Evolutionary conservation across 2,797 vertebrate species (phyloP), one percentile per base, ranked within the genome.

Genomic region (Arnoldichthys spilopterus): DNA sequence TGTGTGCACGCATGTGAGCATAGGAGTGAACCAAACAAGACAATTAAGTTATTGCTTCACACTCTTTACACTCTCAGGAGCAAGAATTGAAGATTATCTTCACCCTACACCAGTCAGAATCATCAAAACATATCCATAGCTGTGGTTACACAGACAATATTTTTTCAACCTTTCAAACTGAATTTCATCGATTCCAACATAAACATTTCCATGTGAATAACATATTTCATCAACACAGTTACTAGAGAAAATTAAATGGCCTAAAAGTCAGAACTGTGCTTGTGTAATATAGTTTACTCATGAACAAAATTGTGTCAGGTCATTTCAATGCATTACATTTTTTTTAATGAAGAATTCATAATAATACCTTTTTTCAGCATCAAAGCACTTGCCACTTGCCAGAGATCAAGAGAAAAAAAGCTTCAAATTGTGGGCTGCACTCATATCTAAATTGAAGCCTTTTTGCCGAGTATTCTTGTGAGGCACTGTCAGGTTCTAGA

Each of bases 351-450:
- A 24, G 22, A 24, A 43, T 43, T 45, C 22, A 43, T 66, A 66
- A 66, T 32, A 22, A 64, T 22, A 63, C 20, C 64, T 61, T 28
- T 18, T 67, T 30, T 37, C 53, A 34, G 30, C 58, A 12, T 74
- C 30, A 26, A 11, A 40, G 51, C 18, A 6, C 28, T 34, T 8
- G 6, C 15, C 32, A 26, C 51, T 54, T 7, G 16, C 47, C 61
- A 18, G 15, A 32, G 26, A 59, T 47, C 43, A 71, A 43, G 62
- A 24, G 30, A 3, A 8, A 64, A 63, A 28, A 30, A 4, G 32
- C 32, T 67, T 76, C 34, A 30, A 9, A 47, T 26, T 34, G 22
- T 68, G 18, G 37, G 6, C 6, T 6, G 43, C 58, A 6, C 37
- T 18, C 6, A 20, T 20, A 32, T 63, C 30, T 53, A 37, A 22